phyloP scores from a whole-genome alignment of 2,113 vertebrate genomes.

The Athene cunicularia region DNA sequence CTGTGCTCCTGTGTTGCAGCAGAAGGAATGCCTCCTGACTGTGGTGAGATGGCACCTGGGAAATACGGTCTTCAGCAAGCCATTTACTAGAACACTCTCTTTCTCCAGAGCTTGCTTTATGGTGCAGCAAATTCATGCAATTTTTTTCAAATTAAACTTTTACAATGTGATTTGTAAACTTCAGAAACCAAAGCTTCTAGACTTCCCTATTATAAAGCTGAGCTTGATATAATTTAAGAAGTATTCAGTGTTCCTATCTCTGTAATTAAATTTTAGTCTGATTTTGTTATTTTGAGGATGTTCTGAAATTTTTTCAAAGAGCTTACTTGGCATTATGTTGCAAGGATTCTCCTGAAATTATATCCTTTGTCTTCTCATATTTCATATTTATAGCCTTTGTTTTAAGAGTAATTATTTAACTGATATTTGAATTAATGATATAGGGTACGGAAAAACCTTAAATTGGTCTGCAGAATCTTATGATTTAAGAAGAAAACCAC shows the following conservation, averaged over 20 bases:
- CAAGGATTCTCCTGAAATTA: conserved; percentile 10
- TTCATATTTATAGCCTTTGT: neutral
- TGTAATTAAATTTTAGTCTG: conserved; percentile 24
- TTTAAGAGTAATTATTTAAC: conserved; percentile 5
- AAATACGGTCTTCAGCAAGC: neutral
- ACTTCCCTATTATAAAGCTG: neutral
- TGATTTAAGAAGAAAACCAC: rapidly evolving
- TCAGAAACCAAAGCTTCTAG: neutral
- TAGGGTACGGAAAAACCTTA: neutral
- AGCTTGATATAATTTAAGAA: conserved; percentile 4
- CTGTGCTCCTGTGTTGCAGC: neutral
- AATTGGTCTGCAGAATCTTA: neutral
- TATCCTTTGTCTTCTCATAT: neutral
- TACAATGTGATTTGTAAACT: neutral
- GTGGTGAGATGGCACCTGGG: neutral
- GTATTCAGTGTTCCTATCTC: neutral
- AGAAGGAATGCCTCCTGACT: neutral
- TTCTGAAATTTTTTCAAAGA: conserved; percentile 6
- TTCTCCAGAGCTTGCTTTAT: neutral
- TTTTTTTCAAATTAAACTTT: neutral
- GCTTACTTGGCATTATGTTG: neutral
- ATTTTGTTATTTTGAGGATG: conserved; percentile 10
- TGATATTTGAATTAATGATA: neutral
- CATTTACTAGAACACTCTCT: neutral
- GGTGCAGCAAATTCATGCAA: neutral